These are phyloP conservation scores for Hexactinellida sp. DNA, from an alignment of 37 sponge, comb jelly and placozoan species.

Conservation along the genomic window DNA sequence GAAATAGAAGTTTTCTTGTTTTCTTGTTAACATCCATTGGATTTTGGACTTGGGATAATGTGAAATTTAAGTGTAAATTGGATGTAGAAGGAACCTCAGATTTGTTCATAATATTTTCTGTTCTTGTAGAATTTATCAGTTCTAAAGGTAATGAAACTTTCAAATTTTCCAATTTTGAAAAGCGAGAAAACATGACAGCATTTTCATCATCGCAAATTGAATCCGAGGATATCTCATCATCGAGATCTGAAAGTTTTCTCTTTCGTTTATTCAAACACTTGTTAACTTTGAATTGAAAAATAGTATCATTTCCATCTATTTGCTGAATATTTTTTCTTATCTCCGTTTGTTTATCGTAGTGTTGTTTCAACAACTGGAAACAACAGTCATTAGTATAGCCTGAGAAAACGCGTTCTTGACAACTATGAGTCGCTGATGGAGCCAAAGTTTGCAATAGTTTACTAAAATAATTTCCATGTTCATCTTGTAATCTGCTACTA, in stretches of 20 bases:
- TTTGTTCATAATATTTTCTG: neutral
- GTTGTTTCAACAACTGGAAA: neutral
- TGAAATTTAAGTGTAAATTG: neutral
- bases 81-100: neutral
- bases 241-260: neutral
- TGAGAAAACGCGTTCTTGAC: neutral
- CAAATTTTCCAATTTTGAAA: conserved; percentile 14
- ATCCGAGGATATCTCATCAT: neutral
- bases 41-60: neutral
- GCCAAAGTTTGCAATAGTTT: neutral
- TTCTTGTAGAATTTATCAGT: neutral
- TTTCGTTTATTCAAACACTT: neutral
- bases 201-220: neutral
- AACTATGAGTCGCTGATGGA: neutral
- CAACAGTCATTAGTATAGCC: neutral
- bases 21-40: neutral
- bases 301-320: neutral
- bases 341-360: neutral
- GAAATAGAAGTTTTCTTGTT: neutral
- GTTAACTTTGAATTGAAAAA: neutral
- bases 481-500: conserved; percentile 4
- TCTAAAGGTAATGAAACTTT: neutral
- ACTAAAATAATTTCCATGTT: neutral
- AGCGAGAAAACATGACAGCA: neutral
- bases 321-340: neutral